phyloP scores from a whole-genome alignment of 2,888 invertebrate genomes.

The Mystacides longicornis region DNA sequence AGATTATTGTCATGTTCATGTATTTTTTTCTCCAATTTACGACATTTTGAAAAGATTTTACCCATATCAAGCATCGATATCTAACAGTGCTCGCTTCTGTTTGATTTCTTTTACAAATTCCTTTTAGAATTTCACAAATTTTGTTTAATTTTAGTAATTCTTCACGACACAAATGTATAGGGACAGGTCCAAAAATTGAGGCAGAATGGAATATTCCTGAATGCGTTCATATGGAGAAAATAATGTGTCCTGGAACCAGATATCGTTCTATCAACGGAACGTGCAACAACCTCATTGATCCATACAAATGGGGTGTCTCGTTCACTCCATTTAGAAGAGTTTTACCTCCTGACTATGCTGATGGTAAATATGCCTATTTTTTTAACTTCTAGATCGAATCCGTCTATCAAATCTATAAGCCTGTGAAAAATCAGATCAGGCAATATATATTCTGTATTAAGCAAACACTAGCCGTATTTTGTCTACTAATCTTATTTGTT shows the following conservation, averaged over 20 bases:
- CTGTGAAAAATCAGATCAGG: too few species aligned
- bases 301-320: constrained; percentile 61
- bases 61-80: too few species aligned
- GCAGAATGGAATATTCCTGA: constrained; percentile 35
- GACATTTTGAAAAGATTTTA: too few species aligned
- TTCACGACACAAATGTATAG: constrained; percentile 31
- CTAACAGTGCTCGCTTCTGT: too few species aligned
- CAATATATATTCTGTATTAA: too few species aligned
- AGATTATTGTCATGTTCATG: too few species aligned
- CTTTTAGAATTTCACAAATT: too few species aligned
- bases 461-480: too few species aligned
- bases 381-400: not conserved
- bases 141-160: constrained; percentile 17
- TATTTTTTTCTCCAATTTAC: too few species aligned
- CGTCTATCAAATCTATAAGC: too few species aligned
- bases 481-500: too few species aligned
- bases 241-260: constrained; percentile 36
- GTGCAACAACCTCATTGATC: constrained; percentile 66
- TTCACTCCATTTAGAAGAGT: constrained; percentile 67
- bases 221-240: constrained; percentile 28
- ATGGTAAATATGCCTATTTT: constrained; percentile 46
- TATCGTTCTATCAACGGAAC: constrained; percentile 66
- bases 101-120: too few species aligned
- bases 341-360: constrained; percentile 67
- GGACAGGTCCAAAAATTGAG: constrained; percentile 34